A percentile compares a stretch with the other conserved stretches of the same genome.
phyloP scores from a whole-genome alignment of 2,113 vertebrate genomes.

The Prunella himalayana region DNA sequence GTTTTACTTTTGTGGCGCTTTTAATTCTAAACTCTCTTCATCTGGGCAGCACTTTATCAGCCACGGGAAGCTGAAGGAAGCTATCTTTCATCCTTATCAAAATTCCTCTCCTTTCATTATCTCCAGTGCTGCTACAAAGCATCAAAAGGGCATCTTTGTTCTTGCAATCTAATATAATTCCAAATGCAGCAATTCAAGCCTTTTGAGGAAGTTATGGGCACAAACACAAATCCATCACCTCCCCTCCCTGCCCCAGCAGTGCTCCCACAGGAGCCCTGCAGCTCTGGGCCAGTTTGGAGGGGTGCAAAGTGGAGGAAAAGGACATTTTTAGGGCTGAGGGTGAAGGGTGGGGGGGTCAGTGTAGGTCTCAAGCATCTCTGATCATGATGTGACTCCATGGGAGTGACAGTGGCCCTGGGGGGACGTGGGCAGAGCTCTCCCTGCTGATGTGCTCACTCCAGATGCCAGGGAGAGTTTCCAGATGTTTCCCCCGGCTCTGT shows the following conservation, averaged over 20 bases:
- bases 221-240: background rate
- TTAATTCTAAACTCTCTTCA: constrained; percentile 43
- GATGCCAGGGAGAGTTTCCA: constrained; percentile 28
- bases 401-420: background rate
- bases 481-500: constrained; percentile 51
- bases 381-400: rapidly evolving
- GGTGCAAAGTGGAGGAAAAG: background rate
- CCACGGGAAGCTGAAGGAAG: constrained; percentile 4
- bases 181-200: background rate
- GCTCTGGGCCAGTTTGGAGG: background rate
- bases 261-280: background rate
- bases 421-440: background rate
- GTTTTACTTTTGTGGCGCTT: constrained; percentile 25
- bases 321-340: background rate
- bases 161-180: constrained; percentile 48
- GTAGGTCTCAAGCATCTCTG: background rate
- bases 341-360: rapidly evolving
- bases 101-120: constrained; percentile 66
- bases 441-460: background rate
- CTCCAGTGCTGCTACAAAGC: constrained; percentile 36
- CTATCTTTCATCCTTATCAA: constrained; percentile 62
- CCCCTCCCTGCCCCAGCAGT: rapidly evolving
- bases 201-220: constrained; percentile 10
- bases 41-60: constrained; percentile 53
- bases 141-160: constrained; percentile 66